These are phyloP conservation scores for Balaeniceps rex DNA, from an alignment of 2,113 vertebrate genomes.

Conservation along the genomic window DNA sequence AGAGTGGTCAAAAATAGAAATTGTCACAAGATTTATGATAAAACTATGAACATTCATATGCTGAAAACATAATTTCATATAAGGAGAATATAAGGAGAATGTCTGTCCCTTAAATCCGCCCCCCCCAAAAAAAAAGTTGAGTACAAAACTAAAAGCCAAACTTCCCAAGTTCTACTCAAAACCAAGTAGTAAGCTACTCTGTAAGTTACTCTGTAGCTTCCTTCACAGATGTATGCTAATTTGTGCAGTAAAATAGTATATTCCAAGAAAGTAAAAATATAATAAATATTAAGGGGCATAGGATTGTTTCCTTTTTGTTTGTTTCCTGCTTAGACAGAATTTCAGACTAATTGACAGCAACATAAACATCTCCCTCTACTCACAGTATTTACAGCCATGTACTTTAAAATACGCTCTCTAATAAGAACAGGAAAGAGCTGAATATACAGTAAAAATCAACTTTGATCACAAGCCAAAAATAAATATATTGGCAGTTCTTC, in stretches of 20 bases:
- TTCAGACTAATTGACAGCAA: conserved; percentile 46
- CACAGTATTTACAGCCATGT: conserved; percentile 21
- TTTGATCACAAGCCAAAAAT: conserved; percentile 64
- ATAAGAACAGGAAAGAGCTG: conserved; percentile 57
- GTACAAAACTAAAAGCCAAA: not conserved
- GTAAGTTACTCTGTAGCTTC: not conserved
- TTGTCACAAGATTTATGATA: not conserved
- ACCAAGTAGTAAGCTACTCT: not conserved
- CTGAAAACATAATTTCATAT: not conserved
- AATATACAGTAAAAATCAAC: conserved; percentile 53
- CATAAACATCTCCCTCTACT: conserved; percentile 27
- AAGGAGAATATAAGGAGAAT: not conserved
- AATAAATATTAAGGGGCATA: not conserved
- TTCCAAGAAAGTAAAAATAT: not conserved
- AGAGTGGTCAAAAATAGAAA: not conserved
- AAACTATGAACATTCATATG: not conserved
- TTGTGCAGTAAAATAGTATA: not conserved
- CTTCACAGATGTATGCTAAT: not conserved
- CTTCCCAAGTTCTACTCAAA: not conserved
- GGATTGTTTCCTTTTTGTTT: not conserved
- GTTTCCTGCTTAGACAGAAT: conserved; percentile 15
- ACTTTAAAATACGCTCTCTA: not conserved
- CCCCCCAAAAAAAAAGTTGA: not conserved
- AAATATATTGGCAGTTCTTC: not conserved
- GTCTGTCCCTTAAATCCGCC: not conserved